A percentile compares a stretch with the other conserved stretches of the same genome.
These are phyloP conservation scores for Styela clava DNA, from an alignment of 23 tunicate genomes.

Conservation along the genomic window DNA sequence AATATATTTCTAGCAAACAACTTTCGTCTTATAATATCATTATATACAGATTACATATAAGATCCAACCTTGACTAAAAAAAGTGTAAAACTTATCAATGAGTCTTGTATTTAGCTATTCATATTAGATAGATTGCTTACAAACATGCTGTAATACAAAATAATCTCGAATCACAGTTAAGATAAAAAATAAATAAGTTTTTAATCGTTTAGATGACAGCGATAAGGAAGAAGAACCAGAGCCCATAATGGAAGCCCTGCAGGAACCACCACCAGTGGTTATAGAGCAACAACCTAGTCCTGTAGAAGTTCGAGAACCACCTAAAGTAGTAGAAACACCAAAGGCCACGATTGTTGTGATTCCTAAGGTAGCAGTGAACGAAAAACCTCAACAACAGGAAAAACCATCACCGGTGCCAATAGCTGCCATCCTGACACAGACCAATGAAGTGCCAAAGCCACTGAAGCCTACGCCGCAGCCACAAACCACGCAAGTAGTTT, in stretches of 20 bases:
- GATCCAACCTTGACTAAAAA: no score
- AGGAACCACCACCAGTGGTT: not conserved
- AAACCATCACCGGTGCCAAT: not conserved
- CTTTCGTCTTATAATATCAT: no score
- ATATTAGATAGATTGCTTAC: no score
- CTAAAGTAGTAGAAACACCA: constrained; percentile 10
- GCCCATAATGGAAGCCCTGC: not conserved
- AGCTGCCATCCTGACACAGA: constrained; percentile 1
- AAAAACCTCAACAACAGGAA: not conserved
- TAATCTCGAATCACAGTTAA: no score
- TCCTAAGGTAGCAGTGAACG: not conserved
- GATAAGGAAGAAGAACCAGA: not conserved
- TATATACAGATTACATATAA: no score
- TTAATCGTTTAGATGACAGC: constrained; percentile 22
- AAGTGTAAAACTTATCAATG: no score
- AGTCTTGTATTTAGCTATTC: no score
- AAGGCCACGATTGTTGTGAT: not conserved
- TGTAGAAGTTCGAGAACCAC: constrained; percentile 21
- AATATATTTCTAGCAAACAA: no score
- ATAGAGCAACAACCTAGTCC: not conserved
- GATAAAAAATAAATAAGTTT: no score
- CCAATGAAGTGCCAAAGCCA: constrained; percentile 7
- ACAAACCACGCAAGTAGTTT: not conserved
- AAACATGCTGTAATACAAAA: no score
- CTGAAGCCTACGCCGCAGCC: constrained; percentile 18